Evolutionary conservation across 1,140 invertebrate genomes (phyloP), one percentile per base, ranked within the genome.

Genomic region (Portunus trituberculatus): DNA sequence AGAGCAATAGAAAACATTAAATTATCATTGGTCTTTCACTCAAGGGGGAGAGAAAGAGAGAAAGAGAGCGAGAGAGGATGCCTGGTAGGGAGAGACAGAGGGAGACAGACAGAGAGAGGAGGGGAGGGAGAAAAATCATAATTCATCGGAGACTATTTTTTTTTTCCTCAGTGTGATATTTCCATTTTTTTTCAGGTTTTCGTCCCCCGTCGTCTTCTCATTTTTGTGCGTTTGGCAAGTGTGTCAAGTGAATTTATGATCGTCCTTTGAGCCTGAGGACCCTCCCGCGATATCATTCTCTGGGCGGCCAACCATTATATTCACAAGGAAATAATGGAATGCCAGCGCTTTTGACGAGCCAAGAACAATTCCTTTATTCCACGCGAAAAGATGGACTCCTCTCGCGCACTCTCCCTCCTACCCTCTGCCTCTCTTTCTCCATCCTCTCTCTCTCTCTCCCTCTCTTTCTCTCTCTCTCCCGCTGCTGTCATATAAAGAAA

Each of bases 401-500:
- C 31, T 32, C 31, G 3, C 84, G 28, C 84, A 4, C 84, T 32
- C 84, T 87, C 29, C 6, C 84, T 4, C 84, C 3, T 28, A 1
- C 84, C 16, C 31, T 12, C 31, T 25, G 3, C 14, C 31, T 12
- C 31, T 25, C 84, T 87, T 28, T 12, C 84, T 31, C 84, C 84
- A 29, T 28, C 25, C 84, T 87, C 84, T 87, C 84, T 87, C 84
- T 87, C 84, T 87, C 84, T 87, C 84, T 39, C 31, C 31, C n/a
- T 28, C n/a, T 28, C n/a, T 25, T 3, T 25, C 84, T 32, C 84
- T 32, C 7, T 8, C 25, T 76, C 90, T 76, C n/a, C 90, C 52
- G 20, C 12, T 12, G 67, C 67, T 91, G 90, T 91, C 90, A 91
- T 91, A 91, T 91, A 91, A 91, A 91, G 90, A 91, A 91, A 91